phyloP scores from a whole-genome alignment of 2,888 invertebrate genomes.

The Vesta saturnalis region DNA sequence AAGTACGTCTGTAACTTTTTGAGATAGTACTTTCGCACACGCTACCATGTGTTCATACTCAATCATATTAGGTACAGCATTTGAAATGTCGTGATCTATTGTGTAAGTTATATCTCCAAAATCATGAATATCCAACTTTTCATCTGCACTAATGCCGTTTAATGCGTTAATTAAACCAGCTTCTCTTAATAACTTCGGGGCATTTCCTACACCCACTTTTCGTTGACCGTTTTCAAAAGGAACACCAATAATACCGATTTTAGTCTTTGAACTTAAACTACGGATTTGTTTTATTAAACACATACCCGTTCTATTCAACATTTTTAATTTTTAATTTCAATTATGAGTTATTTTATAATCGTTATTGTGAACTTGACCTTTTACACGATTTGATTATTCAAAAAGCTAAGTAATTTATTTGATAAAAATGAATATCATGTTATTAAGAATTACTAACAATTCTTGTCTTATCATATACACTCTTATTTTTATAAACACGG shows the following conservation, averaged over 20 bases:
- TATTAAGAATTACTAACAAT: too few species aligned
- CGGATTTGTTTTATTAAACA: conserved; percentile 13
- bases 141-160: conserved; percentile 67
- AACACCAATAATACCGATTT: conserved; percentile 81
- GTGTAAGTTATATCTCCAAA: conserved; percentile 73
- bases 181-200: conserved; percentile 73
- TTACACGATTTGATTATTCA: too few species aligned
- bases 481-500: too few species aligned
- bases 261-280: conserved; percentile 43
- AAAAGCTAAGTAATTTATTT: too few species aligned
- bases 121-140: conserved; percentile 64
- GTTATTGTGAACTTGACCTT: too few species aligned
- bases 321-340: too few species aligned
- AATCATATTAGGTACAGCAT: conserved; percentile 71
- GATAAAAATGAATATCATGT: too few species aligned
- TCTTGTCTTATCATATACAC: too few species aligned
- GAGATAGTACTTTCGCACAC: conserved; percentile 73
- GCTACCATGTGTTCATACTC: conserved; percentile 74
- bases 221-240: conserved; percentile 82
- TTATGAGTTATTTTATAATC: too few species aligned
- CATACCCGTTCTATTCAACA: conserved; percentile 18
- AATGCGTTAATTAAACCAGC: conserved; percentile 73
- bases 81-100: conserved; percentile 48
- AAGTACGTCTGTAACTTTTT: conserved; percentile 71
- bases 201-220: conserved; percentile 76